These are phyloP conservation scores for Smithornis capensis DNA, from an alignment of 2,113 vertebrate species.

Conservation along the genomic window DNA sequence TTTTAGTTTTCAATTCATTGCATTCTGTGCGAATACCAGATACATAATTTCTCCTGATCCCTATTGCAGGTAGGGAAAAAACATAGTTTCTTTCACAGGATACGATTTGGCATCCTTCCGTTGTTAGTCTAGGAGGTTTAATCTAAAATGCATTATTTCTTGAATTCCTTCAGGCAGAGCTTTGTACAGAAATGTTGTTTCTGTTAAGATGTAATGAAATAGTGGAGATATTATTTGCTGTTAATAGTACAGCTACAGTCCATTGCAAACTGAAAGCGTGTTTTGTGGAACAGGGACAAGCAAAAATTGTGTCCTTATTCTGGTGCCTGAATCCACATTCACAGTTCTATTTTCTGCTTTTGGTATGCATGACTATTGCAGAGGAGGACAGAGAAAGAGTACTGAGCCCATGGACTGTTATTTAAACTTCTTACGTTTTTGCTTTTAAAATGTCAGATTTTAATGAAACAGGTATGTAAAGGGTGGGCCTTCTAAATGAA, in stretches of 20 bases:
- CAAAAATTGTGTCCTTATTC: constrained; percentile 62
- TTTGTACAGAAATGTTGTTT: constrained; percentile 55
- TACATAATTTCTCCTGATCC: not conserved
- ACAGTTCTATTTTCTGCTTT: constrained; percentile 46
- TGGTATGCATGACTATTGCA: not conserved
- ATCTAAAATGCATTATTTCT: constrained; percentile 16
- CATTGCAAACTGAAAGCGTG: constrained; percentile 54
- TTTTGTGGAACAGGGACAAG: constrained; percentile 53
- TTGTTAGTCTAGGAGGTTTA: not conserved
- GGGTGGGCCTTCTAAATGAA: not conserved
- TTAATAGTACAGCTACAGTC: constrained; percentile 55
- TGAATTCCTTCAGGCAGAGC: constrained; percentile 21
- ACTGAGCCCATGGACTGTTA: not conserved
- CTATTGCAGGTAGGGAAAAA: not conserved
- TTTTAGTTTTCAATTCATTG: not conserved
- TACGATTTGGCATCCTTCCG: not conserved
- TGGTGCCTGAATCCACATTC: constrained; percentile 56
- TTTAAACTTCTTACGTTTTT: not conserved
- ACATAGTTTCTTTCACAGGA: not conserved
- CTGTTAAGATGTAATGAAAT: constrained; percentile 44
- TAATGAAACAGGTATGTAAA: constrained; percentile 29
- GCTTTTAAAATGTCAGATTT: constrained; percentile 37
- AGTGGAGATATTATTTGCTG: constrained; percentile 49
- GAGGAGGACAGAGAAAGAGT: constrained; percentile 5
- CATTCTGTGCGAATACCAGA: not conserved